Conservation (phyloP, 2,113 vertebrate genomes). For the Alouatta palliata region DNA sequence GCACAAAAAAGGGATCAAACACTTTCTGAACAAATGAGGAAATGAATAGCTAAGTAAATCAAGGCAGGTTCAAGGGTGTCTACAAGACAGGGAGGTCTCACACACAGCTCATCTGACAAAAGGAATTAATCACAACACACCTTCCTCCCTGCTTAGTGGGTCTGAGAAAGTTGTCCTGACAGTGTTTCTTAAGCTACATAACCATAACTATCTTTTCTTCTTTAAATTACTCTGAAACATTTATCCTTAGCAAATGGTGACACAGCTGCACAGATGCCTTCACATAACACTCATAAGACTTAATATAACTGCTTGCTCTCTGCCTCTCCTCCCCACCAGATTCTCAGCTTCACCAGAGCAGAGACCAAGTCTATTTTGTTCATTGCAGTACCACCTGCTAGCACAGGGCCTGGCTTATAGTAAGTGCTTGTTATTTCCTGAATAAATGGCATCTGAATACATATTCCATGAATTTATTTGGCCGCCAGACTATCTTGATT, state of each 20-base stretch:
- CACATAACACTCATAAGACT: fast-evolving
- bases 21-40: neutral
- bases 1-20: neutral
- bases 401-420: fast-evolving
- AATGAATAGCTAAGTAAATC: neutral
- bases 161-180: neutral
- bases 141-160: neutral
- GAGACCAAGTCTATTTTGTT: neutral
- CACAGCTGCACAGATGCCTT: fast-evolving
- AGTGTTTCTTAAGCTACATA: neutral
- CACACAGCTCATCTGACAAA: too few relatives aligned
- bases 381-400: fast-evolving
- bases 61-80: neutral
- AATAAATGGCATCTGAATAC: neutral
- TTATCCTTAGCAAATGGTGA: neutral
- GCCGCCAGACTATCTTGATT: fast-evolving
- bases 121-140: fast-evolving
- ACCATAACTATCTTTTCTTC: neutral
- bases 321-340: too few relatives aligned
- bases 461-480: neutral
- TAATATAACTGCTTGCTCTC: too few relatives aligned
- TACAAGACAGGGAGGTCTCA: neutral
- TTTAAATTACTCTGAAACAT: neutral
- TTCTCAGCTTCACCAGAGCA: neutral
- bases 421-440: neutral